Evolutionary conservation across 1,140 invertebrate species (phyloP), one percentile per base, ranked within the genome.

Genomic region (Octopus bimaculoides): DNA sequence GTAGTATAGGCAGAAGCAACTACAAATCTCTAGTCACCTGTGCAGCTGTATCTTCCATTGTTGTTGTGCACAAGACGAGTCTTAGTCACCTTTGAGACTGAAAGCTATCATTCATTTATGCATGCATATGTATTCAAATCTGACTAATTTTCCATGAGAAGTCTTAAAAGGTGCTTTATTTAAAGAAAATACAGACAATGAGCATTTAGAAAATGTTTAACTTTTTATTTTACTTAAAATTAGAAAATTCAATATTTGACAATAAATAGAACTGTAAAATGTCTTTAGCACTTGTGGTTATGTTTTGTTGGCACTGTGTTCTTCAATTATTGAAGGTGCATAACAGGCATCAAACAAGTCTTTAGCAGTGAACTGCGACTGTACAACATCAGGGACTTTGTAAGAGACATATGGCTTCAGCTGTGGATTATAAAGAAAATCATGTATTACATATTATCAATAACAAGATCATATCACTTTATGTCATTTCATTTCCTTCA

Each of bases 321-420:
- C 96, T 80, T 93, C 90, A 8, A 92, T 91, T 75, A 98, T 96
- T 89, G 97, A 96, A 79, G 92, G 86, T 4, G 92, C 93, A 90
- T 98, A 98, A 0, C 96, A 91, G 5, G 93, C 92, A 89, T 96
- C 92, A 87, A 98, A 98, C 20, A 98, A 91, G 88, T 96, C 93
- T 90, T 96, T 88, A 9, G 96, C 90, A 17, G 95, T 96, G 83
- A 97, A 96, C 89, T 95, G 93, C 9, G 93, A 92, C 88, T 96
- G 94, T 14, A 91, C 87, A 5, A 97, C 92, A 78, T 96, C 93
- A 10, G 92, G 90, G 0, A 93, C 92, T 89, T 92, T 92, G 85
- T 98, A 98, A 0, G 96, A 96, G 0, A 98, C 97, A 87, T 99
- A 99, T 0, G 97, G 96, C 89, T 97, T 97, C 52, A 99, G 90